Evolutionary conservation across 2,113 vertebrate genomes (phyloP).

Genomic region (Oryzias woworae): DNA sequence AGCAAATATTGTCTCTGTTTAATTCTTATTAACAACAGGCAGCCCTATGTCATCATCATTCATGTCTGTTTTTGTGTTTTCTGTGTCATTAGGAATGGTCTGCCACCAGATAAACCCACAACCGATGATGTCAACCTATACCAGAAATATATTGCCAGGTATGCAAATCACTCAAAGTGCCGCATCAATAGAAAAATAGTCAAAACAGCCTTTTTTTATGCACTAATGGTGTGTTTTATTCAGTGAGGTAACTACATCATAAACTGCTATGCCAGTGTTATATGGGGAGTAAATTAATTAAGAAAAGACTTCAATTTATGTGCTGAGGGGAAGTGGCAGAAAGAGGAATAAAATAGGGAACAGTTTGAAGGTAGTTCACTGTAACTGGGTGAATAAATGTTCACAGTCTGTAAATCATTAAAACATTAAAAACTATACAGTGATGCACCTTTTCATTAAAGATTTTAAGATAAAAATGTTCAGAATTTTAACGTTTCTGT

Average conservation of each 20-base stretch:
- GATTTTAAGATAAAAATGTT: no score
- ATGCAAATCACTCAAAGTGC: slow-evolving; percentile 78
- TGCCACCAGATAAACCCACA: slow-evolving; percentile 96
- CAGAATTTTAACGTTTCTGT: no score
- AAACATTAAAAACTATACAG: slow-evolving; percentile 36
- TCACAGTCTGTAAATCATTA: slow-evolving; percentile 38
- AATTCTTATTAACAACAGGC: slow-evolving; percentile 79
- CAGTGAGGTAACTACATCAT: slow-evolving; percentile 57
- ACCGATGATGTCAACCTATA: slow-evolving; percentile 98
- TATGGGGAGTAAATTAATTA: slow-evolving; percentile 70
- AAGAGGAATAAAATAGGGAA: slow-evolving; percentile 65
- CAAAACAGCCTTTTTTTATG: slow-evolving; percentile 54
- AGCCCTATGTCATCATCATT: slow-evolving; percentile 73
- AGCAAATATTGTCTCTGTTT: slow-evolving; percentile 81
- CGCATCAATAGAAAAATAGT: slow-evolving; percentile 36
- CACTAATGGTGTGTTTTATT: slow-evolving; percentile 65
- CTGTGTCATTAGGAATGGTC: slow-evolving; percentile 91
- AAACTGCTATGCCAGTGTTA: slow-evolving; percentile 52
- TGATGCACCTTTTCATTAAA: slow-evolving; percentile 1
- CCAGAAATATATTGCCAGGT: slow-evolving; percentile 99
- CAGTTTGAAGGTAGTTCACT: slow-evolving; percentile 54
- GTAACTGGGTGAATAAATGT: slow-evolving; percentile 52
- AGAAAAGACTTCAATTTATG: slow-evolving; percentile 67
- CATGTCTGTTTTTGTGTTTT: slow-evolving; percentile 79
- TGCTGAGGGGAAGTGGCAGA: slow-evolving; percentile 61